Evolutionary conservation across 2,113 vertebrate species (phyloP), one percentile per base, ranked within the genome.

Genomic region (Hypanus sabinus): DNA sequence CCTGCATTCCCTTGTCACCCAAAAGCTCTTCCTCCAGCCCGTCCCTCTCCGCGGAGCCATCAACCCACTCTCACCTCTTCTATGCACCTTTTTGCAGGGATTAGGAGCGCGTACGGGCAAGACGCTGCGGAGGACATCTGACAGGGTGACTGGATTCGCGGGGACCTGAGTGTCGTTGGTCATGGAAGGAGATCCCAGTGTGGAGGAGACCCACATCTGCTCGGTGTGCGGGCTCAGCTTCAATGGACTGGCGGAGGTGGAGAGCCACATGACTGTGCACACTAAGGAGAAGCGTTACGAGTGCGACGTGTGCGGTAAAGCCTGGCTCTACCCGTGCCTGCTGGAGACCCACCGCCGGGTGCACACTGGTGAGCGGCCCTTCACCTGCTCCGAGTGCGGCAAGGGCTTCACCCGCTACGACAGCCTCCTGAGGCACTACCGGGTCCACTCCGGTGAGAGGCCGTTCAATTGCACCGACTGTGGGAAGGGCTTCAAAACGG

Each of bases 191-290:
- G 68, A 33, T 18, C 93, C 75, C 36, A 94, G 65, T 14, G 70
- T n/a, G 1, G 93, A 94, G 33, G 27, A 14, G 22, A 68, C 93
- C 30, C 73, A 73, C 93, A 65, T 33, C n/a, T 94, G 93, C 93
- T 38, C 65, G 20, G 65, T 94, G 36, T 94, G 93, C 38, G 93
- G 93, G 30, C 71, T 73, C 22, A 73, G 65, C 70, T 94, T 94
- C 71, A 94, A 27, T 22, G 38, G 38, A 11, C 38, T n/a, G 3
- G 65, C 68, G 36, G 73, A 68, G n/a, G 65, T 94, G 27, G 73
- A 73, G 36, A 33, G n/a, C 11, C 93, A 94, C 36, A 30, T n/a
- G n/a, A 65, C 68, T n/a, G 73, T 75, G 4, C 93, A 94, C 93
- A 33, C 93, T 5, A 70, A 70, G 30, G 93, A 94, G 93, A 71